Percentiles rank a stretch among this genome's conserved stretches.
These are phyloP conservation scores for Rhadina sibilatrix DNA, from an alignment of 2,113 vertebrate species.

Conservation along the genomic window DNA sequence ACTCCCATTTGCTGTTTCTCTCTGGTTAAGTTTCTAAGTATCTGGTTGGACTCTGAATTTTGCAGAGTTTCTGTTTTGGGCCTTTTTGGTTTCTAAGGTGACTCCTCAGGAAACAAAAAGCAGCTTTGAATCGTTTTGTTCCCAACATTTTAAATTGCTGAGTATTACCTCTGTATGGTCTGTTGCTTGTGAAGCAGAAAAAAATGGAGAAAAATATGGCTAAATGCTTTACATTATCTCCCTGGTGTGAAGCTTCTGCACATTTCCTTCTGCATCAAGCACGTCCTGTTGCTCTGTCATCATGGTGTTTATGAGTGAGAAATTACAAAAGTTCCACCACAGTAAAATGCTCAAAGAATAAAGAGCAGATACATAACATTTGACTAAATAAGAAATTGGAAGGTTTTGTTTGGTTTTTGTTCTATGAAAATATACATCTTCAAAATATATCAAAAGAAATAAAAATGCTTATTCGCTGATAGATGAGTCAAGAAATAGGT, in stretches of 20 bases:
- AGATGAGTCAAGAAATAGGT: background rate
- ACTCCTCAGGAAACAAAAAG: background rate
- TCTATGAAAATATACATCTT: background rate
- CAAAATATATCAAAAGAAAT: background rate
- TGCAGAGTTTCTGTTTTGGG: background rate
- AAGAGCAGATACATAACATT: background rate
- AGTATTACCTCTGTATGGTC: background rate
- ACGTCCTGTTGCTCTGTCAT: background rate
- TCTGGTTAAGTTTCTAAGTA: background rate
- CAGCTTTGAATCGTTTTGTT: background rate
- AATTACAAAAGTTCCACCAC: background rate
- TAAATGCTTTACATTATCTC: background rate
- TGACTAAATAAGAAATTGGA: background rate
- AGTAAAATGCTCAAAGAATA: background rate
- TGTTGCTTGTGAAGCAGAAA: background rate
- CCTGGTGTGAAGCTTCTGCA: background rate
- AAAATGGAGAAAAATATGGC: background rate
- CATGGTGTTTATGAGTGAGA: background rate
- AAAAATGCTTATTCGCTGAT: background rate
- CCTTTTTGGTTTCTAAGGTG: background rate
- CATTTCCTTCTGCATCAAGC: background rate
- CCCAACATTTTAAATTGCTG: background rate
- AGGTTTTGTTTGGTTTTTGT: background rate
- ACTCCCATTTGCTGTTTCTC: background rate
- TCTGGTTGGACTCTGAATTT: background rate